Conservation (phyloP, 2,888 invertebrate genomes). For the Acleris cristana region DNA sequence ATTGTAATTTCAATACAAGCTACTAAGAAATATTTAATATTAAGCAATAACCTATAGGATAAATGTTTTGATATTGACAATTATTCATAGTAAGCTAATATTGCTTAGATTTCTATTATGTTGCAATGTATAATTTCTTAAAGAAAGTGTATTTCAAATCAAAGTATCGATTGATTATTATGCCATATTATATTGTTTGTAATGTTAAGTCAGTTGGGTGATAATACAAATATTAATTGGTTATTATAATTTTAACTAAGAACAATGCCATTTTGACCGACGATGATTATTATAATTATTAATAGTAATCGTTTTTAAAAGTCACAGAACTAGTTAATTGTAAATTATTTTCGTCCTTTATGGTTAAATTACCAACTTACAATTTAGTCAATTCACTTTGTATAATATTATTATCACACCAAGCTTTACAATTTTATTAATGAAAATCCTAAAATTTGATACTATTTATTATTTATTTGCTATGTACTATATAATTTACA, state of each 20-base stretch:
- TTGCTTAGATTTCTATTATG: conserved; percentile 75
- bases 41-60: conserved; percentile 83
- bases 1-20: conserved; percentile 76
- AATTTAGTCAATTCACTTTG: conserved; percentile 77
- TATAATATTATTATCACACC: conserved; percentile 75
- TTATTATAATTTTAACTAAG: conserved; percentile 60
- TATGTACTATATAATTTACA: conserved; percentile 83
- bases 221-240: conserved; percentile 63
- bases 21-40: conserved; percentile 75
- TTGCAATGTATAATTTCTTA: conserved; percentile 81
- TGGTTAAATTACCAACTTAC: conserved; percentile 67
- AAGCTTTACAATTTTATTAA: conserved; percentile 76
- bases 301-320: conserved; percentile 57
- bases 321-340: conserved; percentile 60
- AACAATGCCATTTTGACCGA: conserved; percentile 67
- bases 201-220: conserved; percentile 78
- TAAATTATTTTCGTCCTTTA: conserved; percentile 65
- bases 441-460: conserved; percentile 77
- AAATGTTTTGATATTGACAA: conserved; percentile 83
- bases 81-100: conserved; percentile 80
- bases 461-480: conserved; percentile 84
- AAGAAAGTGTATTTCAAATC: conserved; percentile 78
- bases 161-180: conserved; percentile 77
- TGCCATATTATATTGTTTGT: conserved; percentile 82
- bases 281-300: conserved; percentile 49